Percentiles rank a stretch among this genome's conserved stretches.
phyloP scores from a whole-genome alignment of 2,797 vertebrate species.

The Lutjanus argentimaculatus region DNA sequence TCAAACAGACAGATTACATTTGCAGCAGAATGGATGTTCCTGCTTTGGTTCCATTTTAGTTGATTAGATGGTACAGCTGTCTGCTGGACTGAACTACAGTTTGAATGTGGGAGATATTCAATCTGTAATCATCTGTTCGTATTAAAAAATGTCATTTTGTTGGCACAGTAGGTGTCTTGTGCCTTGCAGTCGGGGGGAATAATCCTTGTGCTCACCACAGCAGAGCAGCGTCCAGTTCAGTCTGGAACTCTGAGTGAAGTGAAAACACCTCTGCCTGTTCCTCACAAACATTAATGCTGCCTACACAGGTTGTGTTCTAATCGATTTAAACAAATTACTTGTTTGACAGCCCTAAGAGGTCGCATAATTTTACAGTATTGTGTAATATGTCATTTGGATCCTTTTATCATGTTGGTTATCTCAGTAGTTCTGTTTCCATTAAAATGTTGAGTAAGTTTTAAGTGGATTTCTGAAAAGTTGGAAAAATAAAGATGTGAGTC shows the following conservation, averaged over 20 bases:
- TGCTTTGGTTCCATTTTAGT: too few relatives aligned
- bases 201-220: not conserved
- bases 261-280: not conserved
- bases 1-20: too few relatives aligned
- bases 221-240: not conserved
- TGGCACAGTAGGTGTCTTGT: too few relatives aligned
- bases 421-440: not conserved
- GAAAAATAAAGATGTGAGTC: not conserved
- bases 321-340: too few relatives aligned
- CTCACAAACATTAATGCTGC: not conserved
- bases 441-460: not conserved
- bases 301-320: not conserved
- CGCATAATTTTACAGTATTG: not conserved
- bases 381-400: not conserved
- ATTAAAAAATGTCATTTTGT: too few relatives aligned
- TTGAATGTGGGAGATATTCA: too few relatives aligned
- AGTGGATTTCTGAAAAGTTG: conserved; percentile 4
- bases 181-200: too few relatives aligned
- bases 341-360: not conserved
- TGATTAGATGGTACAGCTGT: too few relatives aligned
- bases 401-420: not conserved
- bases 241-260: not conserved
- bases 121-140: too few relatives aligned
- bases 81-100: too few relatives aligned
- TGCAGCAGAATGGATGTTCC: too few relatives aligned